These are phyloP conservation scores for Dermatophagoides farinae DNA, from an alignment of 1,140 invertebrate species.

Conservation along the genomic window DNA sequence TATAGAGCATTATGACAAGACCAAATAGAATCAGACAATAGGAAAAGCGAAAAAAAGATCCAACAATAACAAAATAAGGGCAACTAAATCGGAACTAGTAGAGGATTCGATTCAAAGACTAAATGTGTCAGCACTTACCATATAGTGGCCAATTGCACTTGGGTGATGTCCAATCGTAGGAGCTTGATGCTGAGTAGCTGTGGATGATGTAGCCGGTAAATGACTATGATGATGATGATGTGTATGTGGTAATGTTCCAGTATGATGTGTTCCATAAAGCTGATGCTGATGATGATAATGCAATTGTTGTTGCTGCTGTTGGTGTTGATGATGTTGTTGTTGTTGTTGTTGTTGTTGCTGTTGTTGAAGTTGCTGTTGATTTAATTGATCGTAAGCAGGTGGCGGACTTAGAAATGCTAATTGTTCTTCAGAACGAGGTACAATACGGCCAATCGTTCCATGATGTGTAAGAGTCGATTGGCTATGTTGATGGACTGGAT, in stretches of 20 bases:
- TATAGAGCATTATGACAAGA: neutral
- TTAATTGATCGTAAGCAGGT: slow-evolving; percentile 16
- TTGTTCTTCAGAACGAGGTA: slow-evolving; percentile 11
- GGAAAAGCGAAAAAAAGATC: neutral
- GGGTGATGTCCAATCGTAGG: neutral
- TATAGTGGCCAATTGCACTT: slow-evolving; percentile 8
- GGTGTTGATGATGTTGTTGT: neutral
- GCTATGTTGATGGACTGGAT: neutral
- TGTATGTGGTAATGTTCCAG: neutral
- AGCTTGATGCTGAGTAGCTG: neutral
- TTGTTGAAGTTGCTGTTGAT: neutral
- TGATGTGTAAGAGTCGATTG: neutral
- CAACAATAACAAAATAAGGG: neutral
- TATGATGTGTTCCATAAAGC: neutral
- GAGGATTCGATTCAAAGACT: too few relatives aligned
- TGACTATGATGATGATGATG: neutral
- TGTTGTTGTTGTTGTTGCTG: slow-evolving; percentile 8
- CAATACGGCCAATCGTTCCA: neutral
- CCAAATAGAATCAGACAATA: neutral
- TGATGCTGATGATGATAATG: slow-evolving; percentile 13
- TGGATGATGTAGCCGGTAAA: too few relatives aligned
- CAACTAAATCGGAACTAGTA: neutral
- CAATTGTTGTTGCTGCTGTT: slow-evolving; percentile 8
- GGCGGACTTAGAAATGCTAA: slow-evolving; percentile 16
- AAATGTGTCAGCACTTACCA: neutral